A percentile compares a stretch with the other conserved stretches of the same genome.
Conservation (phyloP, 2,888 invertebrate species). For the Blastobasis lacticolella region DNA sequence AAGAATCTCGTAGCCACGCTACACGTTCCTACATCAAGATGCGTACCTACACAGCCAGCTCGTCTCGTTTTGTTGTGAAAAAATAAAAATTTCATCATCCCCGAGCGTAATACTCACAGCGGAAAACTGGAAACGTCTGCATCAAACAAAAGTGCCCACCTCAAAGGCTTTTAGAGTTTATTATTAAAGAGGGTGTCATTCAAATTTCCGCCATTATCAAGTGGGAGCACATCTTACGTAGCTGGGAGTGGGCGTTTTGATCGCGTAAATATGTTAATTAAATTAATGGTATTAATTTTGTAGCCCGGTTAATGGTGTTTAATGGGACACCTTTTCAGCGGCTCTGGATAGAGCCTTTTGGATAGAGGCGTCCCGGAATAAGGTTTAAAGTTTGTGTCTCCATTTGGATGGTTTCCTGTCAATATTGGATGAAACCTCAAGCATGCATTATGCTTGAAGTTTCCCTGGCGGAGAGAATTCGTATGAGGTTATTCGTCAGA, state of each 20-base stretch:
- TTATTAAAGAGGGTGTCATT: not conserved
- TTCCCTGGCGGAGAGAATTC: no score
- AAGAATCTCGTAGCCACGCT: no score
- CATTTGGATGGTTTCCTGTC: constrained; percentile 7
- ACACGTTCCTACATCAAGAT: no score
- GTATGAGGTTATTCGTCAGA: no score
- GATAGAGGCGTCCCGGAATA: no score
- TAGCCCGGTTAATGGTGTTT: constrained; percentile 32
- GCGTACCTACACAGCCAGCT: no score
- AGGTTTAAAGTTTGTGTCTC: not conserved
- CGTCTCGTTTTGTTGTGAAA: no score
- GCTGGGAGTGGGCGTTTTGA: constrained; percentile 12
- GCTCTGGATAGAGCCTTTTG: constrained; percentile 9
- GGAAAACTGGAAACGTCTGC: no score
- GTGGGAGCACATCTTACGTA: not conserved
- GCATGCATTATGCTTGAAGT: no score
- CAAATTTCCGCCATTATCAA: not conserved
- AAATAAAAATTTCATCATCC: no score
- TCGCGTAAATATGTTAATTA: constrained; percentile 26
- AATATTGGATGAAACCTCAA: constrained; percentile 1
- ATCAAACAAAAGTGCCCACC: no score
- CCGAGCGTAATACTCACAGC: no score
- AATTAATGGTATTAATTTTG: constrained; percentile 28
- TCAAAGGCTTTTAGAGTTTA: not conserved
- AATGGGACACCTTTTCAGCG: constrained; percentile 27